Conservation (phyloP, 2,888 invertebrate genomes). For the Drosophila neutralis region DNA sequence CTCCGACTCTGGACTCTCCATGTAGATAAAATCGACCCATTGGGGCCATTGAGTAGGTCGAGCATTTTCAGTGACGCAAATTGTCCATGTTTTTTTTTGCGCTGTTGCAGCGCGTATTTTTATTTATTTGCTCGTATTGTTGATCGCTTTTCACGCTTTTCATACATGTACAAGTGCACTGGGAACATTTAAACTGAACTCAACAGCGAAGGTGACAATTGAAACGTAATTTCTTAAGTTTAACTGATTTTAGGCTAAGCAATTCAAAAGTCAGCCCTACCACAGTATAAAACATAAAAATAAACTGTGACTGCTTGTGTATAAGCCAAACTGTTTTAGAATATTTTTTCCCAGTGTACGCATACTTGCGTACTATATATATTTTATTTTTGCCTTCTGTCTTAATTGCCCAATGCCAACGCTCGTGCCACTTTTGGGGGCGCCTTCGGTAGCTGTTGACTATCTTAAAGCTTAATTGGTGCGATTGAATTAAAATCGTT, state of each 20-base stretch:
- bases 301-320: background rate
- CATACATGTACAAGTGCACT: slow-evolving; percentile 19
- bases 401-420: slow-evolving; percentile 47
- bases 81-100: slow-evolving; percentile 70
- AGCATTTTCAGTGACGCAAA: slow-evolving; percentile 83
- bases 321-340: background rate
- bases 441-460: slow-evolving; percentile 44
- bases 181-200: background rate
- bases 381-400: background rate
- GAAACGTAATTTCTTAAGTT: background rate
- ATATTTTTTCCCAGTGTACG: background rate
- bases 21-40: background rate
- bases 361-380: background rate
- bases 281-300: background rate
- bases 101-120: slow-evolving; percentile 23
- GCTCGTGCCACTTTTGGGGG: slow-evolving; percentile 47
- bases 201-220: background rate
- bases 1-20: slow-evolving; percentile 3
- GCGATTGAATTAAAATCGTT: slow-evolving; percentile 85
- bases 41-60: slow-evolving; percentile 69
- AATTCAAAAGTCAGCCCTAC: background rate
- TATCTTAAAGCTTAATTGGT: slow-evolving; percentile 82
- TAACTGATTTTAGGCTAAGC: background rate
- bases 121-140: slow-evolving; percentile 61
- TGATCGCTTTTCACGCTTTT: slow-evolving; percentile 56